Percentiles rank a stretch among this genome's conserved stretches.
phyloP scores from a whole-genome alignment of 2,797 vertebrate genomes.

The Anguilla marmorata region DNA sequence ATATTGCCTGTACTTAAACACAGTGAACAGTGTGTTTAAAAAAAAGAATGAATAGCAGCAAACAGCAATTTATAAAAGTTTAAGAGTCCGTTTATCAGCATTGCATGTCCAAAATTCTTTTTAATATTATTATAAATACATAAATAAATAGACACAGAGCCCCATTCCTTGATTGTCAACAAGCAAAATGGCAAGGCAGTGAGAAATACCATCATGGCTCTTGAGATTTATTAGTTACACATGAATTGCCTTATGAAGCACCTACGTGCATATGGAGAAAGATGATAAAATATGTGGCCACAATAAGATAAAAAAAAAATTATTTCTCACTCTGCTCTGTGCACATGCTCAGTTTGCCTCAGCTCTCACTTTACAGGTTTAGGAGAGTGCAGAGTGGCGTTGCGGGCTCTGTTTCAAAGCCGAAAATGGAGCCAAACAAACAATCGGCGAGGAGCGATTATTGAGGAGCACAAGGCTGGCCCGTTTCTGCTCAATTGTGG shows the following conservation, averaged over 20 bases:
- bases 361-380: background rate
- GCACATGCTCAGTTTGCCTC: background rate
- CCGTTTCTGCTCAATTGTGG: slow-evolving; percentile 39
- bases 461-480: background rate
- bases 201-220: background rate
- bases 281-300: background rate
- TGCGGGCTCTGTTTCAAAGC: background rate
- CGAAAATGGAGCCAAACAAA: slow-evolving; percentile 14
- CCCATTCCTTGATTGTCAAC: background rate
- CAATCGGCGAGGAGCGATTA: background rate
- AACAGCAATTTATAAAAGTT: background rate
- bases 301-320: background rate
- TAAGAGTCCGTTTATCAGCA: background rate
- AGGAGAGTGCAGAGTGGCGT: background rate
- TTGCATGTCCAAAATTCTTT: background rate
- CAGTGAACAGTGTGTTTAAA: too few species aligned
- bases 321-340: background rate
- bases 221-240: background rate
- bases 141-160: background rate
- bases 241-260: background rate
- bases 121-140: background rate
- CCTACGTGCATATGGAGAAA: background rate
- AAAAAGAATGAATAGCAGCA: too few species aligned
- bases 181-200: background rate
- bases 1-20: background rate